Base-by-base conservation (phyloP, 1,140 invertebrate species). In the Zaprionus camerounensis region DNA sequence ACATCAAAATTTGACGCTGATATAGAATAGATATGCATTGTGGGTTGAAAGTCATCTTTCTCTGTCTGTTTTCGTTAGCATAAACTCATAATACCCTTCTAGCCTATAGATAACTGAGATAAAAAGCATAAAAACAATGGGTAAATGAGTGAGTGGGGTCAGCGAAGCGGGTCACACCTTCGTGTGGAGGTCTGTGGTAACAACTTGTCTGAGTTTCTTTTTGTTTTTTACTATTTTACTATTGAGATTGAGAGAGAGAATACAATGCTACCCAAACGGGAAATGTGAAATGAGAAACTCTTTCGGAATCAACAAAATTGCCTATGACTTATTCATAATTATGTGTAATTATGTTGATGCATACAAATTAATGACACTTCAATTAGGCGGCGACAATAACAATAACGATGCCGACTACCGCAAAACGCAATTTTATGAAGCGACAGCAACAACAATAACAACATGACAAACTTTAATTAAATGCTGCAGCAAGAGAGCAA, bases 321-420 rank as follows among this genome's bases (percentile, higher is more conserved):
- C 61, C 49, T 79, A 68, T 73, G 72, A 53, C 86, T 87, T 74
- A 82, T 71, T 78, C 65, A 86, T 72, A 88, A 88, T 87, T 76
- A 83, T 83, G 64, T 71, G 65, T 83, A 87, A 88, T 88, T 88
- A 83, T 88, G 82, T 83, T 87, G 83, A 81, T 88, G 83, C 83
- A 88, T 78, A 88, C 83, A 88, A 87, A 88, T 87, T 87, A 87
- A 87, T 87, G 83, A 61, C 78, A 88, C 80, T 87, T 81, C 78
- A 88, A 87, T 87, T 83, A 87, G 72, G 65, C 65, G 36, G 64
- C 74, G 57, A 36, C 31, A 66, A 65, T 69, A 74, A 53, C 67
- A 75, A 49, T 46, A 46, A 46, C 41, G 41, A 46, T 46, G 41
- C 41, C 36, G 53, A 62, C 55, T 55, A 75, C 75, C 69, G 71